Evolutionary conservation across 2,888 invertebrate species (phyloP).

Genomic region (Neocrepidodera transversa): DNA sequence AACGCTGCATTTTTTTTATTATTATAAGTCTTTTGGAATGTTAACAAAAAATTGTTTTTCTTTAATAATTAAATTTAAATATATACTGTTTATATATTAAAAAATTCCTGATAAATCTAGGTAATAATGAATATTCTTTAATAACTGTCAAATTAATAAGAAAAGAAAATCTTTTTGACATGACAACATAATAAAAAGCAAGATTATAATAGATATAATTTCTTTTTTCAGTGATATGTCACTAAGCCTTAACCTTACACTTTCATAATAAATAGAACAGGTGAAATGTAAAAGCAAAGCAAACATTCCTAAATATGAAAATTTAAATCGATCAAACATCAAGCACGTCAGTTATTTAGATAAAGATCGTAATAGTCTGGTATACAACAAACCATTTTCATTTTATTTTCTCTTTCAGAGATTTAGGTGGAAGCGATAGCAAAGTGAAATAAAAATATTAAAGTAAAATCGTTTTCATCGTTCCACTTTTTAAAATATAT

Average conservation of each 20-base stretch:
- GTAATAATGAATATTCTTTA: too few relatives aligned
- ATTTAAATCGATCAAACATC: conserved; percentile 6
- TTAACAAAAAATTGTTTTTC: too few relatives aligned
- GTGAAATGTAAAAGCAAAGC: not conserved
- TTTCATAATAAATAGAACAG: conserved; percentile 1
- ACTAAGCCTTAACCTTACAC: not conserved
- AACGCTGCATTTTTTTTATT: too few relatives aligned
- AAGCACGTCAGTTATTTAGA: conserved; percentile 6
- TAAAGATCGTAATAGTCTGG: conserved; percentile 1
- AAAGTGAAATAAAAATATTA: too few relatives aligned
- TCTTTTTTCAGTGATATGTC: not conserved
- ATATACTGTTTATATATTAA: too few relatives aligned
- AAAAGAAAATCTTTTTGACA: not conserved
- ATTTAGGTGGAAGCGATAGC: not conserved
- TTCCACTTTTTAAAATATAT: too few relatives aligned
- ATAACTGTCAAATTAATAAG: too few relatives aligned
- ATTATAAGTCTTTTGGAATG: too few relatives aligned
- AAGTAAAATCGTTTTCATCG: too few relatives aligned
- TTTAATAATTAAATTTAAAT: too few relatives aligned
- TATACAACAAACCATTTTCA: conserved; percentile 1
- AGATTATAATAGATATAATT: too few relatives aligned
- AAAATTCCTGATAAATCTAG: too few relatives aligned
- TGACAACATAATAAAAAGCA: not conserved
- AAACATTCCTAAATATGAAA: conserved; percentile 5
- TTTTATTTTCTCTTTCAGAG: not conserved